A percentile compares a stretch with the other conserved stretches of the same genome.
phyloP scores from a whole-genome alignment of 2,888 invertebrate genomes.

The Apeira syringaria region DNA sequence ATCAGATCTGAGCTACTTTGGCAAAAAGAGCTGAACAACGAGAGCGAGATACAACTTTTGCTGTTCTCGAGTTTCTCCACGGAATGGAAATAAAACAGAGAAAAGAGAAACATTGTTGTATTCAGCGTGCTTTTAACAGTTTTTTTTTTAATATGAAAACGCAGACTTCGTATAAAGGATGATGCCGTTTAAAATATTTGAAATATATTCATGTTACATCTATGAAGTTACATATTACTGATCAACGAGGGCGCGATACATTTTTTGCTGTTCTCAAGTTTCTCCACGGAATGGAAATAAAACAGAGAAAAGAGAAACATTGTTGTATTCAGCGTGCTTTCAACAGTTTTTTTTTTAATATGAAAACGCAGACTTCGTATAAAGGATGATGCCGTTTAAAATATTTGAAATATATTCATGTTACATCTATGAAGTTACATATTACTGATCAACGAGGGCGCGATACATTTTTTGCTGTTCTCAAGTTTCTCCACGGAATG shows the following conservation, averaged over 20 bases:
- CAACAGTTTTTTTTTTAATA: too few relatives aligned
- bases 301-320: slow-evolving; percentile 21
- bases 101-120: slow-evolving; percentile 19
- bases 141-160: too few relatives aligned
- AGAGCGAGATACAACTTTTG: slow-evolving; percentile 31
- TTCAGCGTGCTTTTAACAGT: slow-evolving; percentile 3
- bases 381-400: too few relatives aligned
- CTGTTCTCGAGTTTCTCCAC: slow-evolving; percentile 25
- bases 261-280: slow-evolving; percentile 30
- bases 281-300: slow-evolving; percentile 29
- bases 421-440: too few relatives aligned
- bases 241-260: slow-evolving; percentile 26
- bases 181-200: too few relatives aligned
- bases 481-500: slow-evolving; percentile 26
- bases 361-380: too few relatives aligned
- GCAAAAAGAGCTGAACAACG: slow-evolving; percentile 28
- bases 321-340: slow-evolving; percentile 11
- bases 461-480: slow-evolving; percentile 31
- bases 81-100: slow-evolving; percentile 29
- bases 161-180: too few relatives aligned
- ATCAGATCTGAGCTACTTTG: slow-evolving; percentile 31
- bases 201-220: too few relatives aligned
- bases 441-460: slow-evolving; percentile 19
- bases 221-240: too few relatives aligned
- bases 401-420: too few relatives aligned